Percentiles rank a stretch among this genome's conserved stretches.
phyloP scores from a whole-genome alignment of 2,888 invertebrate species.

The Pachycephus smyrnensis region DNA sequence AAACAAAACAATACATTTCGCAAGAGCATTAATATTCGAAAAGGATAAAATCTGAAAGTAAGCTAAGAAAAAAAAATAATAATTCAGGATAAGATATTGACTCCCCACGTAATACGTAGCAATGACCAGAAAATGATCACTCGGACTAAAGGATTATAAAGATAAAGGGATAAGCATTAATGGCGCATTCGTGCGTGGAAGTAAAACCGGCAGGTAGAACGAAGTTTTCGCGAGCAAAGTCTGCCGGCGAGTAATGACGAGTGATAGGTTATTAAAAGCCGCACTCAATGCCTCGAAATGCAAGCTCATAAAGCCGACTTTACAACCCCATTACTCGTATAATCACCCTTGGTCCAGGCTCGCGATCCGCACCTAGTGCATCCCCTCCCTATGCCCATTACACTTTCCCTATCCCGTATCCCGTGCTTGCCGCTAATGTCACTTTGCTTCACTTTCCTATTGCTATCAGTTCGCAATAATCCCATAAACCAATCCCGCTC shows the following conservation, averaged over 20 bases:
- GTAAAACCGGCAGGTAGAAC: conserved; percentile 12
- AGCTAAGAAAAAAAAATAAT: not conserved
- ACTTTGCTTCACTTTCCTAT: not conserved
- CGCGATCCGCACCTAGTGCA: conserved; percentile 7
- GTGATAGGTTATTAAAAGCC: conserved; percentile 51
- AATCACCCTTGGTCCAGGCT: conserved; percentile 39
- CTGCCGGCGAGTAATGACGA: conserved; percentile 33
- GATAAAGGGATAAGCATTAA: not conserved
- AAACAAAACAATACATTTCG: not conserved
- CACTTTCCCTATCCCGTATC: not conserved
- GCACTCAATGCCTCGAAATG: conserved; percentile 48
- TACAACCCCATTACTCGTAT: conserved; percentile 49
- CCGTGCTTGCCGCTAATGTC: not conserved
- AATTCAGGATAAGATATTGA: not conserved
- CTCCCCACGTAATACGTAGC: not conserved
- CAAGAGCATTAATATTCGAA: not conserved
- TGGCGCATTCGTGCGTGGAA: not conserved
- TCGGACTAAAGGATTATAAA: not conserved
- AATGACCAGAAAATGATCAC: not conserved
- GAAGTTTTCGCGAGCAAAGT: conserved; percentile 23
- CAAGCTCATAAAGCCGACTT: conserved; percentile 51
- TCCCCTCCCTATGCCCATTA: not conserved
- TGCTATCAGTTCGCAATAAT: not conserved
- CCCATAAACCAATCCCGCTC: not conserved
- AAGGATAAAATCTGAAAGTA: not conserved